Percentiles rank a stretch among this genome's conserved stretches.
Conservation (phyloP, 2,113 vertebrate species). For the Dipodomys ordii region DNA sequence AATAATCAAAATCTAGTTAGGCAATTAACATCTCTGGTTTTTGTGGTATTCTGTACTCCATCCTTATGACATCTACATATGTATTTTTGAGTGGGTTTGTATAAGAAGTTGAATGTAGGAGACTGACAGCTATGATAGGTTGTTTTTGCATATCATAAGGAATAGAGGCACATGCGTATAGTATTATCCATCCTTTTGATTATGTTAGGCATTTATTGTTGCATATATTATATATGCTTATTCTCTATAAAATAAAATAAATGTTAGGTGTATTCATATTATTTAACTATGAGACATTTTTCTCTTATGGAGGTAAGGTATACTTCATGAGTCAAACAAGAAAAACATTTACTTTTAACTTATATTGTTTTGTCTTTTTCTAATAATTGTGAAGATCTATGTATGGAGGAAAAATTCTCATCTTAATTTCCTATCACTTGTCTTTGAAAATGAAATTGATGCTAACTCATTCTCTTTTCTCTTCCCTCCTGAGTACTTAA, state of each 20-base stretch:
- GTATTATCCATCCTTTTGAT: neutral
- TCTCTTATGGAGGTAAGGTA: neutral
- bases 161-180: neutral
- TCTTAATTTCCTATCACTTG: constrained; percentile 57
- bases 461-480: constrained; percentile 28
- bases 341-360: neutral
- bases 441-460: neutral
- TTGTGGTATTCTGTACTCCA: neutral
- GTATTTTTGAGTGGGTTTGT: constrained; percentile 23
- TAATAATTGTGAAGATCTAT: constrained; percentile 32
- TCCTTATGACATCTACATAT: constrained; percentile 25
- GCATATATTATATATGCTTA: neutral
- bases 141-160: neutral
- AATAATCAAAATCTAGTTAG: constrained; percentile 70
- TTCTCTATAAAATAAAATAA: neutral
- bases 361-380: constrained; percentile 26
- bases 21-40: constrained; percentile 69
- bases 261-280: neutral
- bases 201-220: neutral
- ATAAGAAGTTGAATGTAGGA: neutral
- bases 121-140: neutral
- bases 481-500: constrained; percentile 60
- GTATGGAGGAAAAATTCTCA: neutral
- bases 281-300: neutral
- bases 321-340: neutral